Conservation (phyloP, 2,888 invertebrate species). For the Drosophila mulleri region DNA sequence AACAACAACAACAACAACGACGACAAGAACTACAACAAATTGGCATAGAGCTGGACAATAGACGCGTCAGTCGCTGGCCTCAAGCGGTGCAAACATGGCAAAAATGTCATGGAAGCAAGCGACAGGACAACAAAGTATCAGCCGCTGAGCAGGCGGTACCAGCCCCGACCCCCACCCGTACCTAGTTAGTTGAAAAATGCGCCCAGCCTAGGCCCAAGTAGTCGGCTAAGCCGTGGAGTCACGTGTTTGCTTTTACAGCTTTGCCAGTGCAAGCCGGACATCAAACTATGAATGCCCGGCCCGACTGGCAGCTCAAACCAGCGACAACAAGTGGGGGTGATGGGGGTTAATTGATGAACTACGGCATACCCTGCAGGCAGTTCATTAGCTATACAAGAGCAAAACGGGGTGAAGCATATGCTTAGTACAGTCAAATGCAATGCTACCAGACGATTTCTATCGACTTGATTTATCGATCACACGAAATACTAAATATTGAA, state of each 20-base stretch:
- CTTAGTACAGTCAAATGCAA: too few species aligned
- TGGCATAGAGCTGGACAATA: constrained; percentile 32
- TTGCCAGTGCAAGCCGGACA: constrained; percentile 46
- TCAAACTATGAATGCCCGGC: constrained; percentile 66
- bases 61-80: constrained; percentile 24
- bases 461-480: not conserved
- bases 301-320: constrained; percentile 19
- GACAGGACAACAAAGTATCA: constrained; percentile 44
- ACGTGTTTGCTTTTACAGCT: constrained; percentile 42
- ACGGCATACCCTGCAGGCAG: not conserved
- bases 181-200: constrained; percentile 1
- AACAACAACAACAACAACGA: constrained; percentile 26
- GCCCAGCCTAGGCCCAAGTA: constrained; percentile 20
- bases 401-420: not conserved
- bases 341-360: not conserved
- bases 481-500: too few species aligned
- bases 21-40: constrained; percentile 30
- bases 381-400: too few species aligned
- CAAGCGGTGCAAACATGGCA: constrained; percentile 40
- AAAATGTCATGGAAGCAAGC: constrained; percentile 42
- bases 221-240: constrained; percentile 45
- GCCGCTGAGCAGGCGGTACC: constrained; percentile 14
- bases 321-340: not conserved
- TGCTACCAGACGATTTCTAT: not conserved
- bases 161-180: not conserved